These are phyloP conservation scores for Himantopus leucocephalus DNA, from an alignment of 2,113 vertebrate species.

Conservation along the genomic window DNA sequence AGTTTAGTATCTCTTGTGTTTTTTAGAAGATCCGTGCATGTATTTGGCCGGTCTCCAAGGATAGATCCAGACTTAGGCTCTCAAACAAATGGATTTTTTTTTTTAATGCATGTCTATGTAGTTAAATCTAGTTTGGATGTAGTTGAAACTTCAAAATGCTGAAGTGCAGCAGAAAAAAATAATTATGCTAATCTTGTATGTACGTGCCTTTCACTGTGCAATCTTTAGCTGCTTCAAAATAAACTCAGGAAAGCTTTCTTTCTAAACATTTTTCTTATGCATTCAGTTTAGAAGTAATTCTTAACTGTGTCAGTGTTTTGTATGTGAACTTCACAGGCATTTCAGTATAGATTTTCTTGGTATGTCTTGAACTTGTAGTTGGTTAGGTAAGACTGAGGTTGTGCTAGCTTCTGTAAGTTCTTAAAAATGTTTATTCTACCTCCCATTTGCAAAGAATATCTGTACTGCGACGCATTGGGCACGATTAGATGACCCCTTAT, in stretches of 20 bases:
- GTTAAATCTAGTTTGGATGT: background rate
- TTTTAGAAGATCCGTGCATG: background rate
- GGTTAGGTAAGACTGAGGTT: background rate
- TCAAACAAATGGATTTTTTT: background rate
- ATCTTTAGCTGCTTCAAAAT: background rate
- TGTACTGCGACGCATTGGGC: background rate
- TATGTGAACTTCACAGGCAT: background rate
- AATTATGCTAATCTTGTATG: background rate
- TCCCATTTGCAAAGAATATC: background rate
- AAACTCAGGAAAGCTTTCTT: background rate
- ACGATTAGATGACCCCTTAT: background rate
- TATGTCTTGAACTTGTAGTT: background rate
- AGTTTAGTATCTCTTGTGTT: background rate
- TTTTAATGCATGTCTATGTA: background rate
- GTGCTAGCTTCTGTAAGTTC: background rate
- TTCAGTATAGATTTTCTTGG: background rate
- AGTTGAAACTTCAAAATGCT: background rate
- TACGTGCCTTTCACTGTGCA: background rate
- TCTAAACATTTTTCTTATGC: background rate
- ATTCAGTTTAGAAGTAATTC: background rate
- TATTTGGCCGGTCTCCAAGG: background rate
- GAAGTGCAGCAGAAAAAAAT: background rate
- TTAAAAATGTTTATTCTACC: background rate
- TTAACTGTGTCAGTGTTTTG: background rate
- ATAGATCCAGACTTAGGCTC: background rate